Conservation (phyloP, 1,140 invertebrate genomes). For the Dendrolimus punctatus region DNA sequence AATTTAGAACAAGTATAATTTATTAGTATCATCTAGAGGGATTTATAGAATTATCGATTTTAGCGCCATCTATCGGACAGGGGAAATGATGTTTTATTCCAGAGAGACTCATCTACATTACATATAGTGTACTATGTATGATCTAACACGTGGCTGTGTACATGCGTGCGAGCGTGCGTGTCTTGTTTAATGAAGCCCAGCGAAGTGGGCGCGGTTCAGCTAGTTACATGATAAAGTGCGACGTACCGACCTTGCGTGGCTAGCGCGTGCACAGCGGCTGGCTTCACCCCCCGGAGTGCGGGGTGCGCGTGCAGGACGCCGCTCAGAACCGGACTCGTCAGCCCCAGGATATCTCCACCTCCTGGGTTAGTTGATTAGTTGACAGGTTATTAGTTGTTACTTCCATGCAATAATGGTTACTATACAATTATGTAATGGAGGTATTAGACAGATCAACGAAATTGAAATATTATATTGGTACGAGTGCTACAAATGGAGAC, state of each 20-base stretch:
- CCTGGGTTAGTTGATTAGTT: constrained; percentile 53
- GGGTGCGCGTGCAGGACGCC: constrained; percentile 72
- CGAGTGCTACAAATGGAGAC: too few relatives aligned
- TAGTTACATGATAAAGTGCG: constrained; percentile 22
- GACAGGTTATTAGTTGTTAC: constrained; percentile 29
- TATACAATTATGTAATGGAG: too few relatives aligned
- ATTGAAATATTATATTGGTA: too few relatives aligned
- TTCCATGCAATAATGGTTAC: too few relatives aligned
- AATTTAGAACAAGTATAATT: too few relatives aligned
- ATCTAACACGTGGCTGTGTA: neutral
- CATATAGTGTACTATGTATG: too few relatives aligned
- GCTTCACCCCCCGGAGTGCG: constrained; percentile 72
- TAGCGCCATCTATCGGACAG: too few relatives aligned
- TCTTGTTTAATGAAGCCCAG: neutral
- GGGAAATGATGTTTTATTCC: too few relatives aligned
- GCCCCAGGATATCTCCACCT: constrained; percentile 55
- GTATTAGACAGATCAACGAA: too few relatives aligned
- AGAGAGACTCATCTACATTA: too few relatives aligned
- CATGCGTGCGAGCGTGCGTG: neutral
- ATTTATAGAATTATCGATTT: too few relatives aligned
- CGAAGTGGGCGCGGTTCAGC: constrained; percentile 6
- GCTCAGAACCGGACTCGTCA: constrained; percentile 50
- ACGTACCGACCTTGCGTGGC: constrained; percentile 73
- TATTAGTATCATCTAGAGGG: too few relatives aligned
- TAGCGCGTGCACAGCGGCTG: constrained; percentile 59